Conservation (phyloP, 2,888 invertebrate genomes). For the Hylaea fasciaria region DNA sequence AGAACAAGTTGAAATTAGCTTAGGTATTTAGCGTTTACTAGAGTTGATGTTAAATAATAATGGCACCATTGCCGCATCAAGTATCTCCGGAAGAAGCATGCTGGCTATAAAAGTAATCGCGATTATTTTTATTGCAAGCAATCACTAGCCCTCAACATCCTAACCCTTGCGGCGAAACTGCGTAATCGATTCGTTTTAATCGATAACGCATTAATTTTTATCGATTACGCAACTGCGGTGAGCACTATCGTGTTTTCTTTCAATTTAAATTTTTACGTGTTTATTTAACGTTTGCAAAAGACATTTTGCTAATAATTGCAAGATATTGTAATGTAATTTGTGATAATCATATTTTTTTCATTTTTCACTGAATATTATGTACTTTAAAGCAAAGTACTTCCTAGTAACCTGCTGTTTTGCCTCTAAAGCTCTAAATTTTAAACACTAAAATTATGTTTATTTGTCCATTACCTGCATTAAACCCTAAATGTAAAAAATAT, state of each 20-base stretch:
- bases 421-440: no score
- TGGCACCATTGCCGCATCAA: slow-evolving; percentile 14
- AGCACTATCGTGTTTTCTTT: slow-evolving; percentile 10
- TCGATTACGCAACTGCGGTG: slow-evolving; percentile 31
- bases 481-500: no score
- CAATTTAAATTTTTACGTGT: slow-evolving; percentile 17
- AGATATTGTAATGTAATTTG: no score
- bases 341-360: no score
- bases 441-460: no score
- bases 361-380: no score
- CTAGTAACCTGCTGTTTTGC: no score
- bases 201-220: slow-evolving; percentile 35
- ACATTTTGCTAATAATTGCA: no score
- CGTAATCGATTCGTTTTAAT: slow-evolving; percentile 48
- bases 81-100: slow-evolving; percentile 41
- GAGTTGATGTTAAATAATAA: background rate
- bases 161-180: slow-evolving; percentile 45
- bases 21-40: background rate
- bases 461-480: no score
- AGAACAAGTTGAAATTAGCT: background rate
- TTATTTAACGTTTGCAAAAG: background rate
- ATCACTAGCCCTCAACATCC: slow-evolving; percentile 49
- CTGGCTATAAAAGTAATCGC: slow-evolving; percentile 44
- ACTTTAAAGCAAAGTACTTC: no score
- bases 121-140: slow-evolving; percentile 49